A percentile compares a stretch with the other conserved stretches of the same genome.
Conservation (phyloP, 2,888 invertebrate species). For the Drosophila nigricruria region DNA sequence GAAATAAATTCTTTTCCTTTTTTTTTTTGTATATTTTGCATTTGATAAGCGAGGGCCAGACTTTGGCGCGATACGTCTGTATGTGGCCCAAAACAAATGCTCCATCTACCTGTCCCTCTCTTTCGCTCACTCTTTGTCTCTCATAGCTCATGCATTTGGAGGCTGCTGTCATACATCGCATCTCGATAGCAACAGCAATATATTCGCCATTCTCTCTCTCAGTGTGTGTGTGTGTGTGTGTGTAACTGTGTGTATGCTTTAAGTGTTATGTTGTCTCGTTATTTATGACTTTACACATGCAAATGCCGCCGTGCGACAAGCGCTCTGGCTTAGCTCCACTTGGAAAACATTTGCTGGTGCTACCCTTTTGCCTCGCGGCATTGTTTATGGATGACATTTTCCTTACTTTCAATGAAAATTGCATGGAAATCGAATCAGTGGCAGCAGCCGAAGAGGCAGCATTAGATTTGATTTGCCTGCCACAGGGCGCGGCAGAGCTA, state of each 20-base stretch:
- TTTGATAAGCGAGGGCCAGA: constrained; percentile 74
- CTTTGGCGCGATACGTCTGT: constrained; percentile 28
- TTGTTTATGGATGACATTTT: constrained; percentile 77
- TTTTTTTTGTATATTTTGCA: constrained; percentile 64
- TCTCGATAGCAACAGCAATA: constrained; percentile 65
- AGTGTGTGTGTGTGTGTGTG: constrained; percentile 18
- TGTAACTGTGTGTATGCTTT: constrained; percentile 48
- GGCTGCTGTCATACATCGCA: constrained; percentile 72
- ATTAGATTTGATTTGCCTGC: constrained; percentile 65
- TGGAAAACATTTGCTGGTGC: constrained; percentile 34
- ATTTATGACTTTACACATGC: constrained; percentile 84
- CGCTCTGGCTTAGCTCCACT: constrained; percentile 70
- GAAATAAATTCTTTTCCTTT: constrained; percentile 67
- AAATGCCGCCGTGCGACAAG: constrained; percentile 78
- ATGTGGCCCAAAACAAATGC: constrained; percentile 47
- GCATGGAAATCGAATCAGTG: constrained; percentile 76
- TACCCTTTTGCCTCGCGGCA: constrained; percentile 68
- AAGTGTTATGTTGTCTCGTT: constrained; percentile 80
- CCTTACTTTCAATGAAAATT: constrained; percentile 79
- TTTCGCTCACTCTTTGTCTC: not conserved
- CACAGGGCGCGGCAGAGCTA: constrained; percentile 1
- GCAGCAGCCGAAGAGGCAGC: constrained; percentile 35
- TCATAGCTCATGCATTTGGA: constrained; percentile 73
- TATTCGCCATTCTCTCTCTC: constrained; percentile 25
- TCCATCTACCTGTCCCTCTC: not conserved